Base-by-base conservation (phyloP, 2,888 invertebrate species). In the Tridacna gigas region DNA sequence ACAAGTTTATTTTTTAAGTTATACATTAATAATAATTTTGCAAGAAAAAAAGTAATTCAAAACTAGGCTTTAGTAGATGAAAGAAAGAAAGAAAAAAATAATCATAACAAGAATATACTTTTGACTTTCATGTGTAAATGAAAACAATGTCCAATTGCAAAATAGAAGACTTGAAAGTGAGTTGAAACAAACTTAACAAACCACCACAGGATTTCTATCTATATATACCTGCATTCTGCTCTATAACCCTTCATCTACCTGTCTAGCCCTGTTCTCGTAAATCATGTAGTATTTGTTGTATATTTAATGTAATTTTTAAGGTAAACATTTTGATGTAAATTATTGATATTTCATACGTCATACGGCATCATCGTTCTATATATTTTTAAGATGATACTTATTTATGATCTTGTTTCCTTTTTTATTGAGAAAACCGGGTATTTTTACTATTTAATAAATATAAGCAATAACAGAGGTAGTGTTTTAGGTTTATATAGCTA, bases 341-440 rank as follows among this genome's bases (percentile, higher is more conserved):
- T 77, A 67, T 76, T 76, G 47, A 47, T 77, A 66, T 47, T 77
- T 77, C 71, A 61, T 61, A 15, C 45, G 22, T 77, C 77, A 77
- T 77, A 69, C 79, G 73, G 71, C 74, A 66, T 81, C 77, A 67
- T 73, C 74, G 45, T 56, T 65, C 61, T 69, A 79, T 80, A 76
- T 80, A 80, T 84, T 84, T 82, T 78, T 66, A 66, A 67, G 66
- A 77, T 78, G 77, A 71, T 60, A 65, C 80, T 80, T 82, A 83
- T 86, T 86, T 86, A 86, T 86, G 80, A 83, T 79, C 76, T 83
- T 63, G 47, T 71, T 45, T 77, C 73, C 65, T 80, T 81, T 80
- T 83, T 83, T 79, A 80, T 77, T 75, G 83, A 71, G 77, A 74
- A 82, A 86, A 77, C 75, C 86, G 86, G 86, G 86, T 86, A 86